These are phyloP conservation scores for Oegoconia quadripuncta DNA, from an alignment of 2,888 invertebrate species.

Conservation along the genomic window DNA sequence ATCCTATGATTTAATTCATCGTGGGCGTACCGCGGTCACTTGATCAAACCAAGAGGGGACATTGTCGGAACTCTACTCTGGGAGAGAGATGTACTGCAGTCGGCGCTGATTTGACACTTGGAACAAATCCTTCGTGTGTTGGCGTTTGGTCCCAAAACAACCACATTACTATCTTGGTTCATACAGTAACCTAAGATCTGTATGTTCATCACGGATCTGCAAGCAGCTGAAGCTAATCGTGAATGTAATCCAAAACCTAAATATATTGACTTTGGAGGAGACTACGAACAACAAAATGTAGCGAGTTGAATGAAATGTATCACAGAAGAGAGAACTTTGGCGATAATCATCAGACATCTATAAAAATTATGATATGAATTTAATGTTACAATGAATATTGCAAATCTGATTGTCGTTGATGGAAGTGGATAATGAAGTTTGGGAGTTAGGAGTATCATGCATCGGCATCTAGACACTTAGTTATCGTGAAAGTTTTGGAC, in stretches of 20 bases:
- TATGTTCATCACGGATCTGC: slow-evolving; percentile 25
- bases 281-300: not conserved
- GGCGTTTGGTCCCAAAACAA: slow-evolving; percentile 22
- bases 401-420: no score
- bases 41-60: slow-evolving; percentile 45
- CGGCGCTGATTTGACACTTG: slow-evolving; percentile 35
- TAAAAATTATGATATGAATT: no score
- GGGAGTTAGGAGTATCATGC: not conserved
- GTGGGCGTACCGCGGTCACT: slow-evolving; percentile 62
- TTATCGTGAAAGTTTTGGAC: slow-evolving; percentile 30
- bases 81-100: slow-evolving; percentile 34
- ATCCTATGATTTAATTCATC: slow-evolving; percentile 72
- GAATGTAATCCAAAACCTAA: not conserved
- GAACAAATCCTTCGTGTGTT: slow-evolving; percentile 27
- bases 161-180: no score
- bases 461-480: slow-evolving; percentile 8
- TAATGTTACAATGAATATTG: no score
- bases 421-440: slow-evolving; percentile 5
- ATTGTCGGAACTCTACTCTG: slow-evolving; percentile 40
- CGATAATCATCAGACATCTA: no score
- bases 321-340: no score
- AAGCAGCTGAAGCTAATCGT: slow-evolving; percentile 8
- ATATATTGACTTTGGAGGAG: not conserved
- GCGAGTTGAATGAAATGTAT: no score
- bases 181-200: no score